Conservation (phyloP, 1,140 invertebrate genomes). For the Oncopodura yosiiana region DNA sequence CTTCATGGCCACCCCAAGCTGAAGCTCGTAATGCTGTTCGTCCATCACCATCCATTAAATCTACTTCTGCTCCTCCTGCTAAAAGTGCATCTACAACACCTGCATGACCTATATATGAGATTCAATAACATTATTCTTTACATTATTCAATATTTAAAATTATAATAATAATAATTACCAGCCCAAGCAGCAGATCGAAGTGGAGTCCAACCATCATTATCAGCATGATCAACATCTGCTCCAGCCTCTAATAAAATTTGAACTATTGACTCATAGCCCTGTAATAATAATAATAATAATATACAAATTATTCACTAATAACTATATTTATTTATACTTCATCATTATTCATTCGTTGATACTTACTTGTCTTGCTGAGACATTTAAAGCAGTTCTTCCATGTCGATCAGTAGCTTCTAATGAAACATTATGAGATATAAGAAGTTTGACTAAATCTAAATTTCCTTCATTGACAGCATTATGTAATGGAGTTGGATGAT, state of each 20-base stretch:
- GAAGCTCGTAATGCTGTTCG: constrained; percentile 79
- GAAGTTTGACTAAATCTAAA: constrained; percentile 51
- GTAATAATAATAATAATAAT: constrained; percentile 8
- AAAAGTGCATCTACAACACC: constrained; percentile 60
- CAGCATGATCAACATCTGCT: constrained; percentile 44
- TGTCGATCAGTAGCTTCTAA: constrained; percentile 58
- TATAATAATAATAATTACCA: too few species aligned
- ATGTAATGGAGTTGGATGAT: constrained; percentile 61
- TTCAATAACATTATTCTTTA: too few species aligned
- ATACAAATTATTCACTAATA: neutral
- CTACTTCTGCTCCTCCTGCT: constrained; percentile 62
- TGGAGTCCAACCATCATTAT: constrained; percentile 47
- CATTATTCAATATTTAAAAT: too few species aligned
- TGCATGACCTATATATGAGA: too few species aligned
- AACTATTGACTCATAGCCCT: constrained; percentile 56
- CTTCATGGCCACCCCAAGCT: constrained; percentile 81
- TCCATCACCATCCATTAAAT: constrained; percentile 77
- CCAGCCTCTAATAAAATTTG: constrained; percentile 42
- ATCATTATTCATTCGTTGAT: neutral
- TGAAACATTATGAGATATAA: constrained; percentile 49
- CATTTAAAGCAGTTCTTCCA: constrained; percentile 70
- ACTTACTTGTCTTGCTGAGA: constrained; percentile 59
- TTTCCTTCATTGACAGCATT: constrained; percentile 65
- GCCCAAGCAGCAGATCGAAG: constrained; percentile 46
- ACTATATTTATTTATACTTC: neutral